A percentile compares a stretch with the other conserved stretches of the same genome.
Conservation (phyloP, 2,888 invertebrate genomes). For the Leucania comma region DNA sequence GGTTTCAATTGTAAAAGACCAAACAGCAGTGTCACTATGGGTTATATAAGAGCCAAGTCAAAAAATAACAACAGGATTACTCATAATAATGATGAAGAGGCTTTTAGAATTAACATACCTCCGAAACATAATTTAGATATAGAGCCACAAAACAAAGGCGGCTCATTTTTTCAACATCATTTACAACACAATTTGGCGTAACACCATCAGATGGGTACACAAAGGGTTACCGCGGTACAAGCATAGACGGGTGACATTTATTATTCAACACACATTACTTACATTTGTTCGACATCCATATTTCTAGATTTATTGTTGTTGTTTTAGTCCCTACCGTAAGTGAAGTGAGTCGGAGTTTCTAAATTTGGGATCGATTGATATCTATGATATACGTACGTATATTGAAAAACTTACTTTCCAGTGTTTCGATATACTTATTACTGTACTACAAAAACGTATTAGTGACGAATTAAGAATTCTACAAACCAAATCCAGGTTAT, state of each 20-base stretch:
- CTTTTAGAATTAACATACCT: not conserved
- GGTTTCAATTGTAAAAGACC: not conserved
- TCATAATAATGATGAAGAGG: constrained; percentile 1
- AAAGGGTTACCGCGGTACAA: constrained; percentile 44
- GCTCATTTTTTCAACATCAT: constrained; percentile 30
- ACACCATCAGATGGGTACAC: constrained; percentile 47
- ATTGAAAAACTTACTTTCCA: too few relatives aligned
- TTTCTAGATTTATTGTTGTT: constrained; percentile 40
- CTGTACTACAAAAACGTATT: too few relatives aligned
- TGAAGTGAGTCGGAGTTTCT: not conserved
- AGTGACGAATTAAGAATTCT: too few relatives aligned
- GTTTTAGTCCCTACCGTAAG: constrained; percentile 21
- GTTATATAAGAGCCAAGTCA: not conserved
- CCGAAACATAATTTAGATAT: constrained; percentile 25
- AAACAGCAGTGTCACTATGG: not conserved
- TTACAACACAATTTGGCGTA: constrained; percentile 44
- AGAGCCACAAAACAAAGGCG: constrained; percentile 36
- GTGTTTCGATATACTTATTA: too few relatives aligned
- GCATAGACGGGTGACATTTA: constrained; percentile 30
- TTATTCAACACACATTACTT: constrained; percentile 55
- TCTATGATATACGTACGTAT: not conserved
- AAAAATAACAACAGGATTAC: not conserved
- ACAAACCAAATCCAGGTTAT: too few relatives aligned
- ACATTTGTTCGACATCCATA: constrained; percentile 46
- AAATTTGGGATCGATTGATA: constrained; percentile 5